Percentiles rank a stretch among this genome's conserved stretches.
Evolutionary conservation across 2,113 vertebrate species (phyloP).

Genomic region (Myotis lucifugus): DNA sequence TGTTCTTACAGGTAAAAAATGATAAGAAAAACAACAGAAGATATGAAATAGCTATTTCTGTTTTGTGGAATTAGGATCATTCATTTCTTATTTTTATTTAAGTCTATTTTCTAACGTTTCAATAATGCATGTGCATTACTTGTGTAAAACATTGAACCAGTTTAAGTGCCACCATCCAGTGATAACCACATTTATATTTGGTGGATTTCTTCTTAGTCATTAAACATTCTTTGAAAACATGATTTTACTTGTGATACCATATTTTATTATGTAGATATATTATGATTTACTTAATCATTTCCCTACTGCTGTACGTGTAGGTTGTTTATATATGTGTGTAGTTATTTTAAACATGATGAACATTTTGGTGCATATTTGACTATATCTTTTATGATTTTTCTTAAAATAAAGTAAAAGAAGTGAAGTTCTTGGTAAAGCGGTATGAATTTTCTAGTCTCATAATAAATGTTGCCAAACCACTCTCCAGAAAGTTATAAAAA

Average conservation of each 20-base stretch:
- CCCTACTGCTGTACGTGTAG: background rate
- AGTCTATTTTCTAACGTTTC: slow-evolving; percentile 23
- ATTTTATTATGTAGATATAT: background rate
- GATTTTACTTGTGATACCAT: background rate
- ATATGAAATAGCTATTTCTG: background rate
- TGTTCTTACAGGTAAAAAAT: background rate
- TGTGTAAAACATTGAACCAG: slow-evolving; percentile 23
- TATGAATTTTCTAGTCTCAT: slow-evolving; percentile 32
- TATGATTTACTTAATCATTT: slow-evolving; percentile 53
- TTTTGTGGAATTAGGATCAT: background rate
- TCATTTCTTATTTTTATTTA: slow-evolving; percentile 8
- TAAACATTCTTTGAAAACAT: slow-evolving; percentile 25
- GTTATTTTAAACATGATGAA: slow-evolving; percentile 22
- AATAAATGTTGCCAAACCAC: background rate
- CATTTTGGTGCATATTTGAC: background rate
- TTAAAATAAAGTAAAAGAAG: slow-evolving; percentile 49
- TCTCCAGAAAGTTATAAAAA: background rate
- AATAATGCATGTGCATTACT: background rate
- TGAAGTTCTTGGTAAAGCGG: background rate
- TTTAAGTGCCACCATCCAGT: slow-evolving; percentile 3
- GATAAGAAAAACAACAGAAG: background rate
- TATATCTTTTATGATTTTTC: slow-evolving; percentile 21
- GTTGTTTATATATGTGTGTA: background rate
- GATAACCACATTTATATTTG: slow-evolving; percentile 37
- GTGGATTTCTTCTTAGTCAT: background rate